A percentile compares a stretch with the other conserved stretches of the same genome.
phyloP scores from a whole-genome alignment of 2,797 vertebrate species.

The Sphenodon punctatus region DNA sequence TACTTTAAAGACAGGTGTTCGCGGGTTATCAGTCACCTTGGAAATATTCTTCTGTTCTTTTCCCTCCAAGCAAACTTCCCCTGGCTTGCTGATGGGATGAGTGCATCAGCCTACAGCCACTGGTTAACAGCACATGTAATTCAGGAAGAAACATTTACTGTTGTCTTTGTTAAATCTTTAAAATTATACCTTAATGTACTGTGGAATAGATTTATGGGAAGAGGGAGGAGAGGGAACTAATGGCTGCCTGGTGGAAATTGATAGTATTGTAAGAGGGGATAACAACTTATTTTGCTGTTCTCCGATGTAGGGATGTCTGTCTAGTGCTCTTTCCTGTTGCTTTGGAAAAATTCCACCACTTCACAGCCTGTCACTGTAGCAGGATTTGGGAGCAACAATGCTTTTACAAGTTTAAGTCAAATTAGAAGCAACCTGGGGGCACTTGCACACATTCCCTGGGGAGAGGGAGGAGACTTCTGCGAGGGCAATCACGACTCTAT shows the following conservation, averaged over 20 bases:
- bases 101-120: slow-evolving; percentile 62
- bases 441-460: too few species aligned
- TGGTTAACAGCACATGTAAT: slow-evolving; percentile 67
- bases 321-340: not conserved
- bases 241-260: slow-evolving; percentile 22
- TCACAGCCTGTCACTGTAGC: too few species aligned
- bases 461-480: too few species aligned
- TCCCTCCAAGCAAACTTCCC: slow-evolving; percentile 47
- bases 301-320: accelerated
- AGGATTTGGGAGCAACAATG: not conserved
- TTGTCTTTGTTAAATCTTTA: slow-evolving; percentile 44
- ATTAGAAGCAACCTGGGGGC: too few species aligned
- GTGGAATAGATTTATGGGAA: slow-evolving; percentile 74
- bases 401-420: too few species aligned
- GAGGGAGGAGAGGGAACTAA: not conserved
- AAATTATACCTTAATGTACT: slow-evolving; percentile 77
- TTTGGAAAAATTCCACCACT: not conserved
- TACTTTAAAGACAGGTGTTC: slow-evolving; percentile 80
- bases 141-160: slow-evolving; percentile 78
- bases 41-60: slow-evolving; percentile 41
- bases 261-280: not conserved
- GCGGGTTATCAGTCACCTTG: slow-evolving; percentile 74
- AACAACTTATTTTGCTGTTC: not conserved
- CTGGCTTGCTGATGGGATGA: slow-evolving; percentile 67
- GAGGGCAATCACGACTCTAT: too few species aligned